A percentile compares a stretch with the other conserved stretches of the same genome.
phyloP scores from a whole-genome alignment of 2,797 vertebrate species.

The Coranthus polyacanthus region DNA sequence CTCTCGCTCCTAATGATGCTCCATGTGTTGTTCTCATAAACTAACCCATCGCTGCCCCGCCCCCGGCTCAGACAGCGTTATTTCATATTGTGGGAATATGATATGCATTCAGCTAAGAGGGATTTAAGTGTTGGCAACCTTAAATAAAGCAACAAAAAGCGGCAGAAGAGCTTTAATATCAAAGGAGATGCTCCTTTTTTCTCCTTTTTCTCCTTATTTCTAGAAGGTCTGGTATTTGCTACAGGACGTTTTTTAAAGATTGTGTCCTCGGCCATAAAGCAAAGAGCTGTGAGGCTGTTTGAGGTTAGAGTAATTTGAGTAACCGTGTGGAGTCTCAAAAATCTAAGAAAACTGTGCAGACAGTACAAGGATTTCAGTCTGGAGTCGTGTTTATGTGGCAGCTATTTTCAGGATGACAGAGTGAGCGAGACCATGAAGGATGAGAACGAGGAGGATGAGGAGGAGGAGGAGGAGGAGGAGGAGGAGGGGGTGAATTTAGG shows the following conservation, averaged over 20 bases:
- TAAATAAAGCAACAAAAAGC: neutral
- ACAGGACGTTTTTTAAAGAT: too few species aligned
- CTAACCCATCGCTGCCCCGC: constrained; percentile 68
- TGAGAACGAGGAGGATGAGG: neutral
- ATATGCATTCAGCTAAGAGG: neutral
- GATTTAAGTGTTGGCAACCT: neutral
- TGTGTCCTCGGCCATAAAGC: too few species aligned
- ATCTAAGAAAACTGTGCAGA: neutral
- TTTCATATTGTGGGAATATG: constrained; percentile 27
- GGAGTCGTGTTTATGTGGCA: neutral
- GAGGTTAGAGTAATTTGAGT: neutral
- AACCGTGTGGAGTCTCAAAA: too few species aligned
- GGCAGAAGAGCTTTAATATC: neutral
- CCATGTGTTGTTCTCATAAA: constrained; percentile 71
- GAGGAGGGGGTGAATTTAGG: neutral
- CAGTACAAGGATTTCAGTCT: neutral
- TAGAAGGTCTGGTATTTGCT: too few species aligned
- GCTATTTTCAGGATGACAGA: neutral
- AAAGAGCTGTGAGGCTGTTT: neutral
- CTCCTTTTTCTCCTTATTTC: too few species aligned
- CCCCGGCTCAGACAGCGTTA: constrained; percentile 47
- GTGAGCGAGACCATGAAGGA: neutral
- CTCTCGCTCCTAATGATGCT: constrained; percentile 61
- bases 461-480: neutral
- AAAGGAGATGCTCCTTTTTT: too few species aligned